Evolutionary conservation across 2,888 invertebrate species (phyloP).

Genomic region (Lamellibrachia columna): DNA sequence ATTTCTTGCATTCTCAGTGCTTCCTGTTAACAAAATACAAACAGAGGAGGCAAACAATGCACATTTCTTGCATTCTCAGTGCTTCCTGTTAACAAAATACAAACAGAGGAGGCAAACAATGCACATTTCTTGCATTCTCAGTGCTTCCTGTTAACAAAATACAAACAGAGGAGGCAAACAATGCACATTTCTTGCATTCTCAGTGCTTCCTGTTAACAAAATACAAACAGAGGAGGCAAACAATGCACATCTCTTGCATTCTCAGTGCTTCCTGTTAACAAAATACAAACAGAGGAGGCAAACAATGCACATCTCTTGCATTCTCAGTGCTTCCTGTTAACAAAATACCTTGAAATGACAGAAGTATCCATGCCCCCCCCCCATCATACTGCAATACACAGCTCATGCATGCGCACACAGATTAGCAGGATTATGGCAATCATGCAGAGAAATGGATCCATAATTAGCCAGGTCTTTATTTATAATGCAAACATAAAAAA

Average conservation of each 20-base stretch:
- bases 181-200: not conserved
- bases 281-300: not conserved
- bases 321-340: not conserved
- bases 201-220: not conserved
- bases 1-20: not conserved
- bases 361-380: not conserved
- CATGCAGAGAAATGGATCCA: not conserved
- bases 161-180: not conserved
- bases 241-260: not conserved
- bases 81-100: not conserved
- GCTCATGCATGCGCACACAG: not conserved
- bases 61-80: not conserved
- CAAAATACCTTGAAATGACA: not conserved
- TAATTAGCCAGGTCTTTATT: constrained; percentile 1
- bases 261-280: not conserved
- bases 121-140: not conserved
- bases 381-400: not conserved
- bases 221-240: not conserved
- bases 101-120: not conserved
- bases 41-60: not conserved
- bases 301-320: not conserved
- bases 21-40: not conserved
- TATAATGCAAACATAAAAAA: not conserved
- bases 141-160: not conserved
- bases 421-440: not conserved